Conservation (phyloP, 2,113 vertebrate species). For the Corythaixoides concolor region DNA sequence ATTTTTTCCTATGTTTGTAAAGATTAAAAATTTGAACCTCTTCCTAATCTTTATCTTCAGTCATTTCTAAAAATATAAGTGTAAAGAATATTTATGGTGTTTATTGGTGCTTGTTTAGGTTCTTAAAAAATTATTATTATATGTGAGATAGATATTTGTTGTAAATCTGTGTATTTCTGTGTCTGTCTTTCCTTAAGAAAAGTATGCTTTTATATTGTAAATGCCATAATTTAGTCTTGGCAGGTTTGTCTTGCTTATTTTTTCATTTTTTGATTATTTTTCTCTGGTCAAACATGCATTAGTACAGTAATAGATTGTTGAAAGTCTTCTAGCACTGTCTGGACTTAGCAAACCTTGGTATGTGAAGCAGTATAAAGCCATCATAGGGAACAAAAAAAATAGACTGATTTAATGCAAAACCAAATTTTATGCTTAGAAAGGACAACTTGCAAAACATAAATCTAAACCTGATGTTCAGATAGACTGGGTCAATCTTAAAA, state of each 20-base stretch:
- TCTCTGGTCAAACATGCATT: neutral
- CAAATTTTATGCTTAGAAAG: neutral
- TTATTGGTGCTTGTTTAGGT: neutral
- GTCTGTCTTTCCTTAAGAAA: neutral
- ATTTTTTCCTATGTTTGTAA: constrained; percentile 12
- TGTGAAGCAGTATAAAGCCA: neutral
- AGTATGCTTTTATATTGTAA: neutral
- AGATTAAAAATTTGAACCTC: neutral
- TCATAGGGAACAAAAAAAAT: neutral
- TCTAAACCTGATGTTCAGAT: neutral
- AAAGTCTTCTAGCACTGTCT: neutral
- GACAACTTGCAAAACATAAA: neutral
- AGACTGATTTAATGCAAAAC: neutral
- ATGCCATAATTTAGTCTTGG: neutral
- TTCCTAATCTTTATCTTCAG: neutral
- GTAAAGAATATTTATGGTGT: neutral
- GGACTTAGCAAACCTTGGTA: neutral
- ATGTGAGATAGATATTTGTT: neutral
- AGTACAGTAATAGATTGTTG: neutral
- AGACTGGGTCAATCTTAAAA: neutral
- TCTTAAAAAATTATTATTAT: neutral
- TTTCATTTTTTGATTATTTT: neutral
- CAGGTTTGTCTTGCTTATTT: neutral
- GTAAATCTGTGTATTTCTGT: neutral
- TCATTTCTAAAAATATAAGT: neutral